Conservation (phyloP, 2,797 vertebrate genomes). For the Anolis apletophallus region DNA sequence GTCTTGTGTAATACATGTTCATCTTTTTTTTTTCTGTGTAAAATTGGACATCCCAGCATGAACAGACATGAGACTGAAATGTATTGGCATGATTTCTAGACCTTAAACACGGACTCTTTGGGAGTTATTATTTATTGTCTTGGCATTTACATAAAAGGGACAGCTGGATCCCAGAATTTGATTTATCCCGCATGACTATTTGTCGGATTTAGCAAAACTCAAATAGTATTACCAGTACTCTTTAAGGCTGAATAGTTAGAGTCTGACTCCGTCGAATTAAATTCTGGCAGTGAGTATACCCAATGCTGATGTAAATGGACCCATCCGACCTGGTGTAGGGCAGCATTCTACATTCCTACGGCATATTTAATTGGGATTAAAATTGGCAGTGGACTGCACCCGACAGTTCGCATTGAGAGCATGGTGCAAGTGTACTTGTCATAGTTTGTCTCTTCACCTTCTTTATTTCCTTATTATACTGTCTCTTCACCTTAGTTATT, state of each 20-base stretch:
- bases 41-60: not conserved
- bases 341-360: not conserved
- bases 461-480: too few relatives aligned
- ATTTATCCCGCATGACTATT: too few relatives aligned
- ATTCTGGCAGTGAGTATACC: not conserved
- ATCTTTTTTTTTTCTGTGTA: not conserved
- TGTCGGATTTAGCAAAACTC: not conserved
- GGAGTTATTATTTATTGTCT: too few relatives aligned
- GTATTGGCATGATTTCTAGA: not conserved
- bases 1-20: not conserved
- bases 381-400: not conserved
- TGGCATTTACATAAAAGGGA: too few relatives aligned
- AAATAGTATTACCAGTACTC: not conserved
- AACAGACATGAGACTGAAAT: not conserved
- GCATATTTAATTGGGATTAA: not conserved
- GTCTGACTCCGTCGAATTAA: not conserved
- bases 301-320: not conserved
- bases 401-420: too few relatives aligned
- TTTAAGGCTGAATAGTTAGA: not conserved
- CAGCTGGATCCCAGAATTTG: too few relatives aligned
- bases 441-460: too few relatives aligned
- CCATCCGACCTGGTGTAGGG: not conserved
- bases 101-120: too few relatives aligned
- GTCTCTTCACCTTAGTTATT: not conserved
- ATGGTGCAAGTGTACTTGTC: too few relatives aligned